These are phyloP conservation scores for Varecia variegata DNA, from an alignment of 2,797 vertebrate species.

Conservation along the genomic window DNA sequence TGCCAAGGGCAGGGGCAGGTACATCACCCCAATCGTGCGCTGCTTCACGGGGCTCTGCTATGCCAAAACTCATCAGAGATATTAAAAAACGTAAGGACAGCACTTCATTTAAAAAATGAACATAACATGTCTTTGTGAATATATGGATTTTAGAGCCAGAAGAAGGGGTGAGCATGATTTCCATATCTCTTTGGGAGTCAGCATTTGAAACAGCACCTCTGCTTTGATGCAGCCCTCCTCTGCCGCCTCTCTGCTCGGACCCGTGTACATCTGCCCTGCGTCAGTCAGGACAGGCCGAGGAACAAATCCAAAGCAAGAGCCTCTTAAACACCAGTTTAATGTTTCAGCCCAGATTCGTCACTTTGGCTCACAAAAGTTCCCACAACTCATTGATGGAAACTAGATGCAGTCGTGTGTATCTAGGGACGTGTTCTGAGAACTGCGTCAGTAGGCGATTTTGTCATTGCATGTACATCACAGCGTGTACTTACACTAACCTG, in stretches of 20 bases:
- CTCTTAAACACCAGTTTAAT: neutral
- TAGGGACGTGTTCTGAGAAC: neutral
- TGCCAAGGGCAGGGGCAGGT: no score
- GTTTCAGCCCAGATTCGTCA: neutral
- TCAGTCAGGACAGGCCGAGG: neutral
- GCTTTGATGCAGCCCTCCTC: neutral
- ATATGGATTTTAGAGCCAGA: neutral
- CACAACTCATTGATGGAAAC: neutral
- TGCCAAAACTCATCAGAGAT: neutral
- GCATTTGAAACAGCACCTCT: neutral
- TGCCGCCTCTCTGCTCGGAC: neutral
- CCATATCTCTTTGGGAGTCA: neutral
- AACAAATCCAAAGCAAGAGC: neutral
- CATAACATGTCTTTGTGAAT: neutral
- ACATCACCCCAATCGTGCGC: fast-evolving
- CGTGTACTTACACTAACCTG: neutral
- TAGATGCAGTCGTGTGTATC: neutral
- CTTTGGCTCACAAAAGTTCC: neutral
- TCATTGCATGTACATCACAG: neutral
- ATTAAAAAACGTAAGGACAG: neutral
- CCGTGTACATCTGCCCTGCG: neutral
- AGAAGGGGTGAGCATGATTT: neutral
- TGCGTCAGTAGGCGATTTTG: neutral
- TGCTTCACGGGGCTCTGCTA: neutral
- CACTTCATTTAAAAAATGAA: neutral